Conservation (phyloP, 2,797 vertebrate genomes). For the Alfaro cultratus region DNA sequence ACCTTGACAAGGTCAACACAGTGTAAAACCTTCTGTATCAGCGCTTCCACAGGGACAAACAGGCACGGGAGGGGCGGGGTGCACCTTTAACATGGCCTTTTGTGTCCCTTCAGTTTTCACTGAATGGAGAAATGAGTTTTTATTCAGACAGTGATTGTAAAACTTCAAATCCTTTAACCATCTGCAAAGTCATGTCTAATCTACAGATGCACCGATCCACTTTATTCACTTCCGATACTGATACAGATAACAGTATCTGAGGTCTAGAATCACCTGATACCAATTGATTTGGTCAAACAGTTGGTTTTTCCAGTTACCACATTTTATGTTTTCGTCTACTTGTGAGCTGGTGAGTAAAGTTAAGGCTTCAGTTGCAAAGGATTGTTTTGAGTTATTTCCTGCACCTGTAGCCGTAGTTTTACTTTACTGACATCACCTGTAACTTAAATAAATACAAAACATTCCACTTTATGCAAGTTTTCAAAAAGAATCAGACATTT, state of each 20-base stretch:
- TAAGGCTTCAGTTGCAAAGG: not conserved
- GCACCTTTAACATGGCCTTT: slow-evolving; percentile 14
- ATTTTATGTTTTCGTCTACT: too few species aligned
- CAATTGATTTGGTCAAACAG: too few species aligned
- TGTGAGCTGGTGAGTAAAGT: too few species aligned
- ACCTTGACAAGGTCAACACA: slow-evolving; percentile 73
- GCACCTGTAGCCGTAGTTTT: not conserved
- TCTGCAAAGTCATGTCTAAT: not conserved
- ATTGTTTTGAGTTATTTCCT: not conserved
- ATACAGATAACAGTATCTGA: too few species aligned
- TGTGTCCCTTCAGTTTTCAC: slow-evolving; percentile 11
- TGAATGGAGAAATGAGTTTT: slow-evolving; percentile 18
- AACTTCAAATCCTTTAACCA: not conserved
- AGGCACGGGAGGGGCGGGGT: slow-evolving; percentile 3
- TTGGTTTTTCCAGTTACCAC: too few species aligned
- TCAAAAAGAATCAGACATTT: not conserved
- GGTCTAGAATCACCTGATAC: too few species aligned
- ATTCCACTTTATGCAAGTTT: not conserved
- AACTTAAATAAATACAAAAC: not conserved
- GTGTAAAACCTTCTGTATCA: slow-evolving; percentile 51
- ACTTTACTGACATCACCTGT: not conserved
- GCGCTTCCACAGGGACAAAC: slow-evolving; percentile 30
- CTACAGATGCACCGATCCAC: too few species aligned
- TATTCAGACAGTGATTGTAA: slow-evolving; percentile 8
- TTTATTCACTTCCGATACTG: too few species aligned